phyloP scores from a whole-genome alignment of 2,888 invertebrate species.

The Athrips mouffetella region DNA sequence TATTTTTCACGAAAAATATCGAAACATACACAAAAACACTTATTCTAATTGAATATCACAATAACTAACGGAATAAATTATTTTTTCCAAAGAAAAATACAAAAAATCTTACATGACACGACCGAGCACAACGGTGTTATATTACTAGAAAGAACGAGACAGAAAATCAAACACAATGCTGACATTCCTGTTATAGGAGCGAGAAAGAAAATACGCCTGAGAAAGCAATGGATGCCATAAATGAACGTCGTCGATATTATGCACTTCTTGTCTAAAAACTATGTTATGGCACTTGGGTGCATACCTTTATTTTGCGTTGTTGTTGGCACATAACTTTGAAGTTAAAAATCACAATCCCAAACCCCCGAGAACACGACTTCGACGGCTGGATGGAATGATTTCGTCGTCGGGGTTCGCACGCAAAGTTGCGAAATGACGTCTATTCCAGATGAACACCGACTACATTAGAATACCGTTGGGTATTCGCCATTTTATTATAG shows the following conservation, averaged over 20 bases:
- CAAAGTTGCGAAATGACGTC: constrained; percentile 55
- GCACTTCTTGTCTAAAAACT: constrained; percentile 38
- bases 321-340: constrained; percentile 73
- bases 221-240: constrained; percentile 78
- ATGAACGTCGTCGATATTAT: constrained; percentile 58
- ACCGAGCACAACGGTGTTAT: constrained; percentile 78
- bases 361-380: constrained; percentile 77
- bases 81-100: constrained; percentile 62
- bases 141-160: constrained; percentile 75
- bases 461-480: constrained; percentile 33
- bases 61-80: constrained; percentile 46
- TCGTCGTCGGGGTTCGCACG: constrained; percentile 75
- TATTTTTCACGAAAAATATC: constrained; percentile 38
- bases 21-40: constrained; percentile 39
- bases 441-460: constrained; percentile 46
- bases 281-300: constrained; percentile 35
- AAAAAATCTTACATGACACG: constrained; percentile 78
- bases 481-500: constrained; percentile 44
- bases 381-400: constrained; percentile 79
- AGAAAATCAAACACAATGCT: constrained; percentile 61
- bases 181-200: constrained; percentile 56
- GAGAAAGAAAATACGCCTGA: constrained; percentile 67
- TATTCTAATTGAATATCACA: constrained; percentile 37
- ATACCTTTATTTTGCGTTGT: constrained; percentile 72
- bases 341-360: constrained; percentile 74